Conservation (phyloP, 92 coral and sea anemone species). For the Hydrozoanthus gracilis region DNA sequence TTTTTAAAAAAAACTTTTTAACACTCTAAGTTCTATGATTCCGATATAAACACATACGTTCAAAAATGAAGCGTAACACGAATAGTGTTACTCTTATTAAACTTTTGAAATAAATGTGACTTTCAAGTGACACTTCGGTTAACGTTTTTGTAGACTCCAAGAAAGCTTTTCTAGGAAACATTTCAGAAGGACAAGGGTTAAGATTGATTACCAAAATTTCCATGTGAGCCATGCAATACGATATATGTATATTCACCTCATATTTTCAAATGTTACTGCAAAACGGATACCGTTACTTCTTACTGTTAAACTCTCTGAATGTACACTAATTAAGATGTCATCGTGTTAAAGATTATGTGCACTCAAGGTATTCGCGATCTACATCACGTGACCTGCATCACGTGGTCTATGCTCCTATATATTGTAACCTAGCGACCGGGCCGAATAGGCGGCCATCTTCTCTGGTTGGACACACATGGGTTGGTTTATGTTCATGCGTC, state of each 20-base stretch:
- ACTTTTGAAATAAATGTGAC: too few relatives aligned
- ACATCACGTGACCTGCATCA: neutral
- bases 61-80: too few relatives aligned
- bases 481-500: constrained; percentile 39
- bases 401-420: constrained; percentile 19
- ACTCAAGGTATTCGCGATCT: neutral
- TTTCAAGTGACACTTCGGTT: too few relatives aligned
- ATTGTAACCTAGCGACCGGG: constrained; percentile 44
- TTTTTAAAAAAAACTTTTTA: too few relatives aligned
- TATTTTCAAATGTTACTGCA: constrained; percentile 27
- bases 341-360: constrained; percentile 22
- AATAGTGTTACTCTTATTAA: too few relatives aligned
- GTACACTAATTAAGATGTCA: neutral
- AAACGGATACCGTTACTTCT: constrained; percentile 28
- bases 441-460: constrained; percentile 42
- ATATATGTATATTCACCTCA: neutral
- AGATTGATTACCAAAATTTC: too few relatives aligned
- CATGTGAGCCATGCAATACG: neutral
- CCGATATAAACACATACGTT: too few relatives aligned
- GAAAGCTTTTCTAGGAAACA: too few relatives aligned
- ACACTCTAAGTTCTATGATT: too few relatives aligned
- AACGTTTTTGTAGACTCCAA: too few relatives aligned
- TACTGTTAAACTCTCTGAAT: neutral
- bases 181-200: too few relatives aligned
- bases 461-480: constrained; percentile 48